A percentile compares a stretch with the other conserved stretches of the same genome.
Evolutionary conservation across 2,113 vertebrate genomes (phyloP).

Genomic region (Bettongia penicillata): DNA sequence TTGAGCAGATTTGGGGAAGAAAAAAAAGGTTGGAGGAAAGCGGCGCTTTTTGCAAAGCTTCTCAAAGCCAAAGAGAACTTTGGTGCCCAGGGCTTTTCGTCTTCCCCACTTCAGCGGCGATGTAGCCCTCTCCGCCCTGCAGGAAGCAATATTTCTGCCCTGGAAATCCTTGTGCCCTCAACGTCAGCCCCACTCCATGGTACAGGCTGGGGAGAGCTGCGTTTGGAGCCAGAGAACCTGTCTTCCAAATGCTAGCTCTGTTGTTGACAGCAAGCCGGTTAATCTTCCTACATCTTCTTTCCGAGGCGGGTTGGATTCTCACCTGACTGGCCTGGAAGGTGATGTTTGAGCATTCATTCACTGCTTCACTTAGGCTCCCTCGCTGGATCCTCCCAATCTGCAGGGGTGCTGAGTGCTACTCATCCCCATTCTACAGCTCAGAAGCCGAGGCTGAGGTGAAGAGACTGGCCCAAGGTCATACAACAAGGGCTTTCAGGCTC

Average conservation of each 20-base stretch:
- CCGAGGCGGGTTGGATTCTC: too few relatives aligned
- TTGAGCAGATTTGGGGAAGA: not conserved
- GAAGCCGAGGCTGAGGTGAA: not conserved
- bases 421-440: not conserved
- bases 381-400: not conserved
- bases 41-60: not conserved
- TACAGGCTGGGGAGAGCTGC: not conserved
- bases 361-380: not conserved
- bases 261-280: not conserved
- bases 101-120: not conserved
- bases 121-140: not conserved
- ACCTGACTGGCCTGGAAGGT: too few relatives aligned
- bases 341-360: not conserved
- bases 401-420: not conserved
- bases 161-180: not conserved
- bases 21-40: not conserved
- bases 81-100: not conserved
- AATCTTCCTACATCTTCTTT: not conserved
- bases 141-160: not conserved
- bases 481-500: not conserved
- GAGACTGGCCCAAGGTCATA: not conserved
- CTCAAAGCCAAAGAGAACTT: not conserved
- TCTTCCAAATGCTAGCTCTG: not conserved
- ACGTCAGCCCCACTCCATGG: not conserved
- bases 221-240: not conserved